Evolutionary conservation across 2,797 vertebrate species (phyloP).

Genomic region (Falco cherrug): DNA sequence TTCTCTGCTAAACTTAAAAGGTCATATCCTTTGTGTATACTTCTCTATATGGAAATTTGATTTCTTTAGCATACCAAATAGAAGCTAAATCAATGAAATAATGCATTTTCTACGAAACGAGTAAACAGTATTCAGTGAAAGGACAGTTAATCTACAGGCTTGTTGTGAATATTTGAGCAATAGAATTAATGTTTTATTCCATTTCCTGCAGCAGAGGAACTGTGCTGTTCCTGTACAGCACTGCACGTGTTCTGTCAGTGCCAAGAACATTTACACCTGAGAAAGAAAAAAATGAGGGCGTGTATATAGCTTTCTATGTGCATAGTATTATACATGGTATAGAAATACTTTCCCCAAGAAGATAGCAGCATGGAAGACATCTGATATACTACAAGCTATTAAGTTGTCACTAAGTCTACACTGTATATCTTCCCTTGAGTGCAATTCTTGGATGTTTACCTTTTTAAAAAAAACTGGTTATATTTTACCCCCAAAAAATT

Average conservation of each 20-base stretch:
- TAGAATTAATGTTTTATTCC: conserved; percentile 8
- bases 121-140: conserved; percentile 45
- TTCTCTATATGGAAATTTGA: conserved; percentile 62
- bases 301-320: neutral
- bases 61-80: conserved; percentile 52
- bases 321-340: neutral
- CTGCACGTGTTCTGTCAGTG: neutral
- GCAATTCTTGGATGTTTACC: conserved; percentile 51
- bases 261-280: neutral
- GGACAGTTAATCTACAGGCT: conserved; percentile 44
- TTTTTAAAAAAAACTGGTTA: conserved; percentile 4
- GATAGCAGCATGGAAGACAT: conserved; percentile 46
- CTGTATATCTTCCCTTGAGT: conserved; percentile 48
- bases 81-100: conserved; percentile 49
- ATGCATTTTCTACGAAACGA: conserved; percentile 4
- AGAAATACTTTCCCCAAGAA: conserved; percentile 48
- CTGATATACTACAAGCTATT: conserved; percentile 63
- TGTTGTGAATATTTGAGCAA: conserved; percentile 4
- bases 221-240: neutral
- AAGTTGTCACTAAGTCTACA: conserved; percentile 52
- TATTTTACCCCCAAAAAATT: conserved; percentile 55
- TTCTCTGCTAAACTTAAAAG: conserved; percentile 66
- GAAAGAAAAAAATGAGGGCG: neutral
- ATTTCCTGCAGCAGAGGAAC: conserved; percentile 7
- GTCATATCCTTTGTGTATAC: conserved; percentile 56